phyloP scores from a whole-genome alignment of 2,113 vertebrate species.

The Bettongia penicillata region DNA sequence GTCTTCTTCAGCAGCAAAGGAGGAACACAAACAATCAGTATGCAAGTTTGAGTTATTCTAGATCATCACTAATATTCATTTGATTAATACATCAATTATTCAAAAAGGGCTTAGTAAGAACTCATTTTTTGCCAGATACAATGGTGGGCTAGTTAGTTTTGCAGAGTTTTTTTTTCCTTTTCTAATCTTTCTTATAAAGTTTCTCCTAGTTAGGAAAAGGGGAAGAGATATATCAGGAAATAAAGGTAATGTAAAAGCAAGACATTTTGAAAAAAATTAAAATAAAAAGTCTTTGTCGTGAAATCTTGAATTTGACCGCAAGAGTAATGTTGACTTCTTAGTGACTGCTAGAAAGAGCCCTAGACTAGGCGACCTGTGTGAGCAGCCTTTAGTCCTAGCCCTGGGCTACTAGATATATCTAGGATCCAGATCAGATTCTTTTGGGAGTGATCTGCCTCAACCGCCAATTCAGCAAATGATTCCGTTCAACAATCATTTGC shows the following conservation, averaged over 20 bases:
- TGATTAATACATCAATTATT: not conserved
- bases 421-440: not conserved
- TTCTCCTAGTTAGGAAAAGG: not conserved
- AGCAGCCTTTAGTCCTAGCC: not conserved
- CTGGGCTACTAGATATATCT: not conserved
- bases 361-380: not conserved
- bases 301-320: conserved; percentile 38
- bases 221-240: not conserved
- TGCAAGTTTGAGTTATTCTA: not conserved
- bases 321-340: conserved; percentile 23
- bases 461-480: not conserved
- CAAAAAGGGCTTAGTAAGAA: not conserved
- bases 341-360: conserved; percentile 8
- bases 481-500: not conserved
- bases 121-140: not conserved
- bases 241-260: not conserved
- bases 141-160: not conserved
- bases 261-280: not conserved
- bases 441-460: not conserved
- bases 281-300: conserved; percentile 43
- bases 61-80: not conserved
- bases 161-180: not conserved
- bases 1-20: too few species aligned
- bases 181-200: not conserved
- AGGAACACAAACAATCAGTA: not conserved